Evolutionary conservation across 2,113 vertebrate species (phyloP), one percentile per base, ranked within the genome.

Genomic region (Bambusicola thoracicus): DNA sequence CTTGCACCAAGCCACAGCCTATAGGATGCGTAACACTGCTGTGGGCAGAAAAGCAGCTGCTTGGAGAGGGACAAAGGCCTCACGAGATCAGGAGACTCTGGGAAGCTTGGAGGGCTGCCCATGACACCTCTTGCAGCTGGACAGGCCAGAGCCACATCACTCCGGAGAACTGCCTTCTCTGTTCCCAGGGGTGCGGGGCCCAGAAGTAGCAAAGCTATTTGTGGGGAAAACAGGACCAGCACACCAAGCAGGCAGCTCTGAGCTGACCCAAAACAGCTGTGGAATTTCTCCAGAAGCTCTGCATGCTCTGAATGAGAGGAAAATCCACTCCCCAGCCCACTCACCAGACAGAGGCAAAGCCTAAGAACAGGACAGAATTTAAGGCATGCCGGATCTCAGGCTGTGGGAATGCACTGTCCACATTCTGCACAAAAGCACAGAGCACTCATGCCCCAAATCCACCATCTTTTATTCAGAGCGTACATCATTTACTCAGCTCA

Each of bases 231-330:
- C 1, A 65, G 46, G 36, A 67, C 40, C 4, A 1, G 86, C 49
- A 87, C 68, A 66, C 36, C 14, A 89, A 89, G 79, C 66, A 85
- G 62, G 48, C 86, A 78, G 66, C 92, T 78, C 61, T n/a, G 48
- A 66, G 59, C 22, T 41, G 73, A 78, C 68, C 85, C 65, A 69
- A 66, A 89, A 89, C 62, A 92, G 89, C 66, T 88, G 66, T 29
- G 72, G 92, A 92, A 89, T 95, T 92, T 89, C 78, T 94, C 66
- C 73, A 77, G 63, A 83, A 86, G 68, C 73, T 82, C 56, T 20
- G 51, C 66, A 62, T 58, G 59, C 46, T 48, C 40, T 32, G 46
- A 29, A 75, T 34, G 21, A 25, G 36, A 90, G 59, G 56, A 53
- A 94, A 91, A 32, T 46, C 67, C 74, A 72, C 93, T 81, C 73